These are phyloP conservation scores for Meta bourneti DNA, from an alignment of 2,888 invertebrate species.

Conservation along the genomic window DNA sequence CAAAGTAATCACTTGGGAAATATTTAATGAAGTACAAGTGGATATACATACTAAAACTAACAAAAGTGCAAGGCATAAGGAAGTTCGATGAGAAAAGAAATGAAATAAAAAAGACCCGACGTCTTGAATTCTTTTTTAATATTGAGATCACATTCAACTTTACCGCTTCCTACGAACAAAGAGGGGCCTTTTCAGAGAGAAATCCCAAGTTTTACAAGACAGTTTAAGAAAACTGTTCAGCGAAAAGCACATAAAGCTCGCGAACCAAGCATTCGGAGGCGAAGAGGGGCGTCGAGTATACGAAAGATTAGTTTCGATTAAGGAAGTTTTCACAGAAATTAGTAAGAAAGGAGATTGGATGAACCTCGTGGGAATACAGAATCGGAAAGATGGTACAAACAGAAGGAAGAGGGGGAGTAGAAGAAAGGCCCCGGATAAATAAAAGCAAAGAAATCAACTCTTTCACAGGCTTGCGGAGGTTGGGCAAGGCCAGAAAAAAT, in stretches of 20 bases:
- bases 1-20: too few relatives aligned
- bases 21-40: background rate
- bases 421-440: background rate
- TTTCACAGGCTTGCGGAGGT: slow-evolving; percentile 29
- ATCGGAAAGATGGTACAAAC: slow-evolving; percentile 32
- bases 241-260: background rate
- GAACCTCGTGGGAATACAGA: slow-evolving; percentile 56
- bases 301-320: slow-evolving; percentile 66
- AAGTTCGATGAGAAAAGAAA: background rate
- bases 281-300: slow-evolving; percentile 9
- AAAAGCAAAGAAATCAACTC: slow-evolving; percentile 56
- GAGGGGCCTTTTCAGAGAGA: background rate
- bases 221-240: background rate
- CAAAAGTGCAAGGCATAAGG: background rate
- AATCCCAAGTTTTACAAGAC: slow-evolving; percentile 16
- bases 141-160: background rate
- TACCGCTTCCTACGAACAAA: background rate
- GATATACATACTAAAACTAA: background rate
- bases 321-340: slow-evolving; percentile 71
- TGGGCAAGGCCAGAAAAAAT: background rate
- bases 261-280: background rate
- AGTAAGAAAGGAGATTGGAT: slow-evolving; percentile 67
- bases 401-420: slow-evolving; percentile 8
- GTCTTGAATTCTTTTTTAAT: background rate
- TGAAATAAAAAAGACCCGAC: background rate